phyloP scores from a whole-genome alignment of 2,888 invertebrate species.

The Lasiommata megera region DNA sequence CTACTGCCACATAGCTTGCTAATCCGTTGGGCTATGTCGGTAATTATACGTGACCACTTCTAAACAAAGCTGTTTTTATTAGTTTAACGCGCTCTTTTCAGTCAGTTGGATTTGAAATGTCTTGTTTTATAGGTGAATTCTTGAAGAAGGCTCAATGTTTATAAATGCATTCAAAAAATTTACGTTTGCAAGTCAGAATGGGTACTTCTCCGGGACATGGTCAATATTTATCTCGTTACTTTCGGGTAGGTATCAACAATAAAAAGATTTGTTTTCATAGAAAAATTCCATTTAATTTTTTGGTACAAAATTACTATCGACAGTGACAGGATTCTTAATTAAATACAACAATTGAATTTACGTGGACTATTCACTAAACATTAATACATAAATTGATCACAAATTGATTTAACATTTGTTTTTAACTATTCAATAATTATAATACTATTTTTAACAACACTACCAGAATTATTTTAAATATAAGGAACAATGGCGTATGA shows the following conservation, averaged over 20 bases:
- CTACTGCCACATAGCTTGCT: no score
- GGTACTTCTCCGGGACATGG: no score
- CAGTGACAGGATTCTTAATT: slow-evolving; percentile 29
- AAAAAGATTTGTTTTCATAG: neutral
- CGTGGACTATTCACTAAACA: slow-evolving; percentile 11
- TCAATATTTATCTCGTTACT: neutral
- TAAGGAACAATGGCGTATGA: slow-evolving; percentile 7
- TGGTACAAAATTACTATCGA: slow-evolving; percentile 50
- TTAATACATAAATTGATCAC: slow-evolving; percentile 42
- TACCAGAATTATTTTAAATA: slow-evolving; percentile 12
- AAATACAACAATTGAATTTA: slow-evolving; percentile 15
- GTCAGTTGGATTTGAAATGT: no score
- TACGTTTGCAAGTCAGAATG: no score
- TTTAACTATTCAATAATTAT: neutral
- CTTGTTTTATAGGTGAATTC: no score
- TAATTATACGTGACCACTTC: no score
- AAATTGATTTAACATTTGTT: slow-evolving; percentile 33
- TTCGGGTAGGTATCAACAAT: neutral
- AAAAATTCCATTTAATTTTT: slow-evolving; percentile 45
- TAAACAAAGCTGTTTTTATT: no score
- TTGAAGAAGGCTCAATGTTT: no score
- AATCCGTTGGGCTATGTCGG: no score
- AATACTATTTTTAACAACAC: slow-evolving; percentile 1
- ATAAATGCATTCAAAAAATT: no score
- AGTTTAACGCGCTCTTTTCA: no score